Evolutionary conservation across 2,888 invertebrate genomes (phyloP).

Genomic region (Asteroscopus sphinx): DNA sequence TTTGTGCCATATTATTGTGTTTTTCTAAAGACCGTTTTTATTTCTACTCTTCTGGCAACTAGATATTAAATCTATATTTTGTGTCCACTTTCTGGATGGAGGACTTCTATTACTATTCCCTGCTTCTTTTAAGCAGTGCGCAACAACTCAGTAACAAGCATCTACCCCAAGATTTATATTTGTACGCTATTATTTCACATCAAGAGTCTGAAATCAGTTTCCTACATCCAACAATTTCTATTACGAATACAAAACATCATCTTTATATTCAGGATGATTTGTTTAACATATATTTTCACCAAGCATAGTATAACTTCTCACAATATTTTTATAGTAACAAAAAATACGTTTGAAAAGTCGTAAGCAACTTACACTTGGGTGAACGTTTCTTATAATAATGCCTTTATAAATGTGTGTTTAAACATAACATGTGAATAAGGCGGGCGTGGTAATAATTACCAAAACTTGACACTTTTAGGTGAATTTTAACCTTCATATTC

Average conservation of each 20-base stretch:
- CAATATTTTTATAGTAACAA: conserved; percentile 1
- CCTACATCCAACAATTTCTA: conserved; percentile 18
- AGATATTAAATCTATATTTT: too few relatives aligned
- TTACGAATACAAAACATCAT: conserved; percentile 15
- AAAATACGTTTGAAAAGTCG: conserved; percentile 19
- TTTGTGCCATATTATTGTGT: too few relatives aligned
- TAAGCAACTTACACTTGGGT: conserved; percentile 34
- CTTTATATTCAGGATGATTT: conserved; percentile 9
- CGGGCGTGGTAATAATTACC: conserved; percentile 28
- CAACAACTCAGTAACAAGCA: neutral
- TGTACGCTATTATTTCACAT: neutral
- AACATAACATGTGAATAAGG: conserved; percentile 44
- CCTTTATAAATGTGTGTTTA: conserved; percentile 32
- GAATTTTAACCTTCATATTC: conserved; percentile 28
- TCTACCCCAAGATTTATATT: neutral
- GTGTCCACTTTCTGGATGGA: too few relatives aligned
- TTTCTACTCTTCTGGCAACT: too few relatives aligned
- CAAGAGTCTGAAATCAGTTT: conserved; percentile 37
- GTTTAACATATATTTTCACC: conserved; percentile 20
- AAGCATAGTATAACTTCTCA: conserved; percentile 16
- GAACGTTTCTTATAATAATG: conserved; percentile 21
- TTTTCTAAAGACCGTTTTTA: too few relatives aligned
- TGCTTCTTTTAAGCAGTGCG: too few relatives aligned
- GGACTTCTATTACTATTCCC: too few relatives aligned
- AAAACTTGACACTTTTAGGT: conserved; percentile 28